Conservation (phyloP, 2,113 vertebrate species). For the Thalassarche chlororhynchos region DNA sequence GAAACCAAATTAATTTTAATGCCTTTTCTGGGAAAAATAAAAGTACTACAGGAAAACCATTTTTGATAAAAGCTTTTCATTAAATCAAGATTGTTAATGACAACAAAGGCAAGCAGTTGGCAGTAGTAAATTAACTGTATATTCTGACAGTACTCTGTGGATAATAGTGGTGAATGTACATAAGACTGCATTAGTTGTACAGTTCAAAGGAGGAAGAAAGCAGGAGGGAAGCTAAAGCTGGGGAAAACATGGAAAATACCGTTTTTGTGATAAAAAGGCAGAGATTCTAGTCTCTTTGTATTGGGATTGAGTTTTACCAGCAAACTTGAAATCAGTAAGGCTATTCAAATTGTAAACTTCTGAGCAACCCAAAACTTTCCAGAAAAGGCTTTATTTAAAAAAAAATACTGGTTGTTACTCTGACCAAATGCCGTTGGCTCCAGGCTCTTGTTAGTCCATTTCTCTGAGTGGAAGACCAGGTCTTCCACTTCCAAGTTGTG, state of each 20-base stretch:
- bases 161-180: not conserved
- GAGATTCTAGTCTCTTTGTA: not conserved
- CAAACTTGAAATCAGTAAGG: not conserved
- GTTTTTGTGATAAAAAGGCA: not conserved
- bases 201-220: conserved; percentile 33
- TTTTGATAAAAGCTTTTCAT: conserved; percentile 49
- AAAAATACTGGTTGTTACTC: not conserved
- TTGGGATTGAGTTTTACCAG: not conserved
- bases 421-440: not conserved
- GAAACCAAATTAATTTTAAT: conserved; percentile 59
- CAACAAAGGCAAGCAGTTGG: conserved; percentile 23
- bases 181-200: not conserved
- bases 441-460: not conserved
- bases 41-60: conserved; percentile 28
- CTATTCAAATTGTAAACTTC: not conserved
- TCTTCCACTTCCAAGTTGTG: not conserved
- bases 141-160: not conserved
- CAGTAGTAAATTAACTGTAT: not conserved
- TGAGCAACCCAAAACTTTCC: not conserved
- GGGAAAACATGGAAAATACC: not conserved
- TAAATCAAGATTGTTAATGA: conserved; percentile 50
- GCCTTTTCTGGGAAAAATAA: conserved; percentile 42
- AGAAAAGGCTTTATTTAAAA: not conserved
- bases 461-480: not conserved
- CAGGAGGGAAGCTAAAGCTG: not conserved